Evolutionary conservation across 2,797 vertebrate species (phyloP).

Genomic region (Acomys russatus): DNA sequence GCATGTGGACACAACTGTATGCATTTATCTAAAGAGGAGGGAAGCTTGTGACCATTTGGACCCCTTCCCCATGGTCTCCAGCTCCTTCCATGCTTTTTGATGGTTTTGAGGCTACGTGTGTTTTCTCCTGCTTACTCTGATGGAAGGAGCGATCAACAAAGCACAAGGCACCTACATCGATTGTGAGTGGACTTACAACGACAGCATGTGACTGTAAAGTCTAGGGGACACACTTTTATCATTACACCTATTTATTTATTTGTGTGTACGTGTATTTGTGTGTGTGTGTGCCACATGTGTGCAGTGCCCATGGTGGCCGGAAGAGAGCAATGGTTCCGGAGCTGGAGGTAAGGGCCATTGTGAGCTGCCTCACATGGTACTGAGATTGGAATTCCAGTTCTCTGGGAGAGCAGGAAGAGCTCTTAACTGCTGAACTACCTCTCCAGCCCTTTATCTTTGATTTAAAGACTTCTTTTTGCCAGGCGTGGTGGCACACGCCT

Average conservation of each 20-base stretch:
- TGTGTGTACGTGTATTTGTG: neutral
- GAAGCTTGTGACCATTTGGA: neutral
- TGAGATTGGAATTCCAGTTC: neutral
- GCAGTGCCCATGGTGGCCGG: neutral
- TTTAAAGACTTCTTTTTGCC: neutral
- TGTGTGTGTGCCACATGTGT: neutral
- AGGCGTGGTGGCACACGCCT: no score
- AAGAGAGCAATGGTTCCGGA: neutral
- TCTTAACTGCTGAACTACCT: neutral
- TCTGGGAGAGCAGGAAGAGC: neutral
- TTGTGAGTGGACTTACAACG: conserved; percentile 2
- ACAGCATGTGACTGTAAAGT: neutral
- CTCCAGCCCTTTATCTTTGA: neutral
- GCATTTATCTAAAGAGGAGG: neutral
- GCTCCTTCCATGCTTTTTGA: neutral
- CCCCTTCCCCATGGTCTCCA: no score
- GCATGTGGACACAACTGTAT: neutral
- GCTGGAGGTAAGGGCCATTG: neutral
- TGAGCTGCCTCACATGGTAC: neutral
- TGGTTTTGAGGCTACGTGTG: neutral
- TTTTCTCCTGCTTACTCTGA: neutral
- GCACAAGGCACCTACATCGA: neutral
- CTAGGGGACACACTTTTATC: neutral
- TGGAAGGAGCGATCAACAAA: neutral
- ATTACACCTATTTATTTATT: neutral